These are phyloP conservation scores for Phaethornis superciliosus DNA, from an alignment of 2,113 vertebrate genomes.

Conservation along the genomic window DNA sequence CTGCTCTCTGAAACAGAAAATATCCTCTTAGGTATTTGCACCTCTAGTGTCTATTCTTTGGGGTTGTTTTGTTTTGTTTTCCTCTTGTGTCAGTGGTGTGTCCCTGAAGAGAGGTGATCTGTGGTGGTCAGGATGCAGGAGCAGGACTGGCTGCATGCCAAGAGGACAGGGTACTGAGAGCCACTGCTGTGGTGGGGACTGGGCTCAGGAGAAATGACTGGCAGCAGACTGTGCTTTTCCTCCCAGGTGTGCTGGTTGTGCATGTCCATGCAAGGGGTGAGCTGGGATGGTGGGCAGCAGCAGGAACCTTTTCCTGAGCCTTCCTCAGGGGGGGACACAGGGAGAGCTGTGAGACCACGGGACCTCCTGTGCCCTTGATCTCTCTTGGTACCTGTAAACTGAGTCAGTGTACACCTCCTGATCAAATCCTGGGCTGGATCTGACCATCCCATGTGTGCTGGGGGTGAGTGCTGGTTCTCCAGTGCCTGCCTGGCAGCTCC, in stretches of 20 bases:
- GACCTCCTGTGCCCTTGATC: accelerated
- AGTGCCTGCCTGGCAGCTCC: background rate
- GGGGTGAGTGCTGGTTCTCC: background rate
- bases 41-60: background rate
- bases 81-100: background rate
- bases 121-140: background rate
- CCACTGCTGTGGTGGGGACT: background rate
- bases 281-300: background rate
- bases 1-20: background rate
- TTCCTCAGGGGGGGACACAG: accelerated
- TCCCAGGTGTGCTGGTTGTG: background rate
- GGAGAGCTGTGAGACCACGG: background rate
- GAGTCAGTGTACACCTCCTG: background rate
- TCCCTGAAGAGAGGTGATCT: background rate
- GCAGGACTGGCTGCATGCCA: background rate
- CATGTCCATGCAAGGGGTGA: background rate
- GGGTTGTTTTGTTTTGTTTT: background rate
- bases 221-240: background rate
- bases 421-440: background rate
- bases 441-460: background rate
- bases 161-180: background rate
- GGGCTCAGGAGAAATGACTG: background rate
- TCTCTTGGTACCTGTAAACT: background rate
- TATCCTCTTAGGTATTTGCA: background rate
- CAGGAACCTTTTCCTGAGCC: background rate